These are phyloP conservation scores for Netelia fuscicornis DNA, from an alignment of 2,888 invertebrate species.

Conservation along the genomic window DNA sequence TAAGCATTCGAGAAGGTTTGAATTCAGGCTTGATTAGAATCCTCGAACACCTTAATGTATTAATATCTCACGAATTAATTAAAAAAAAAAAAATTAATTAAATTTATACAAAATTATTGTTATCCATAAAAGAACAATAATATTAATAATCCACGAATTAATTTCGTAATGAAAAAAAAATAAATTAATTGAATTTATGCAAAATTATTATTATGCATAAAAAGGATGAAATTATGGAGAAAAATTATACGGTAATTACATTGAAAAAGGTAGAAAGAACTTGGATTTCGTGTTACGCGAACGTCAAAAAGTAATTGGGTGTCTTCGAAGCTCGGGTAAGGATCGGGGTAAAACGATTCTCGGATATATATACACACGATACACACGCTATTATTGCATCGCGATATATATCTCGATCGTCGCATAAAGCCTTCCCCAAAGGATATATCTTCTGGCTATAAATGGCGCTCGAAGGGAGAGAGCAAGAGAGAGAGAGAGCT, in stretches of 20 bases:
- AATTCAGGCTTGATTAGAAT: conserved; percentile 71
- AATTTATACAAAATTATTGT: no score
- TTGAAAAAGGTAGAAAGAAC: background rate
- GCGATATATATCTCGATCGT: conserved; percentile 19
- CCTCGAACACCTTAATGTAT: background rate
- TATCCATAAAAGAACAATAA: no score
- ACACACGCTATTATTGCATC: conserved; percentile 26
- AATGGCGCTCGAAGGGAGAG: conserved; percentile 43
- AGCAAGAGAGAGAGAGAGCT: conserved; percentile 27
- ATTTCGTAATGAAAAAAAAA: no score
- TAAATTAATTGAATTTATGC: no score
- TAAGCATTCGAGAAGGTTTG: conserved; percentile 62
- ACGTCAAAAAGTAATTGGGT: conserved; percentile 19
- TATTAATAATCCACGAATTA: no score
- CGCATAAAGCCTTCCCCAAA: conserved; percentile 31
- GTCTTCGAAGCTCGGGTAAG: background rate
- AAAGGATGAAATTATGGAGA: no score
- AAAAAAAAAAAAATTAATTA: no score
- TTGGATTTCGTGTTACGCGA: background rate
- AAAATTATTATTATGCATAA: no score
- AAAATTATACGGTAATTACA: no score
- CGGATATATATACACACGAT: conserved; percentile 3
- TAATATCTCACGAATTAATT: background rate
- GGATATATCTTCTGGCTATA: conserved; percentile 26
- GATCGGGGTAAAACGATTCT: conserved; percentile 6